A percentile compares a stretch with the other conserved stretches of the same genome.
These are phyloP conservation scores for Origma solitaria DNA, from an alignment of 2,113 vertebrate species.

Conservation along the genomic window DNA sequence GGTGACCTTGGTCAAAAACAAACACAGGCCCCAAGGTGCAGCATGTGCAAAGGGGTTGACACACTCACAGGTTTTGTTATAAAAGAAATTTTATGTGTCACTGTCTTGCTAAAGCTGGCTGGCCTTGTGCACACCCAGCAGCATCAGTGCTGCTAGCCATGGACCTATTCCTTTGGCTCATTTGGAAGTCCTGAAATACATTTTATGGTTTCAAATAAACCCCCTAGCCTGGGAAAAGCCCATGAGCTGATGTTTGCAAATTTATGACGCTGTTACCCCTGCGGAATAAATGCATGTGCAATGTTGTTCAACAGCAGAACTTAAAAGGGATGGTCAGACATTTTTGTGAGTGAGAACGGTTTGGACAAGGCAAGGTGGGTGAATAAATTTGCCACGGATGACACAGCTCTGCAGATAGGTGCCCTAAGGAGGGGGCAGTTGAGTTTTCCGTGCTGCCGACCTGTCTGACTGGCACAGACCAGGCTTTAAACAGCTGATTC, in stretches of 20 bases:
- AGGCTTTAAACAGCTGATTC: background rate
- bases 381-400: background rate
- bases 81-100: background rate
- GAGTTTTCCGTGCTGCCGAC: background rate
- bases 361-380: background rate
- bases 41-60: slow-evolving; percentile 30
- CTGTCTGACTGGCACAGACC: background rate
- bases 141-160: background rate
- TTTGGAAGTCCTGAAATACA: background rate
- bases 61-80: slow-evolving; percentile 18
- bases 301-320: background rate
- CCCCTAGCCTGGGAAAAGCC: background rate
- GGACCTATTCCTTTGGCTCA: background rate
- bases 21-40: slow-evolving; percentile 33
- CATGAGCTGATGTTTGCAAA: background rate
- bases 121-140: background rate
- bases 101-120: background rate
- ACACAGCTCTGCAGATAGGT: background rate
- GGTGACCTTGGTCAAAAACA: slow-evolving; percentile 58
- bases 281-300: background rate
- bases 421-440: background rate
- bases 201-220: background rate
- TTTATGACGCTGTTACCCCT: background rate
- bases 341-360: background rate
- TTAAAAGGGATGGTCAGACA: background rate